Evolutionary conservation across 2,888 invertebrate genomes (phyloP).

Genomic region (Hirtodrosophila cameraria): DNA sequence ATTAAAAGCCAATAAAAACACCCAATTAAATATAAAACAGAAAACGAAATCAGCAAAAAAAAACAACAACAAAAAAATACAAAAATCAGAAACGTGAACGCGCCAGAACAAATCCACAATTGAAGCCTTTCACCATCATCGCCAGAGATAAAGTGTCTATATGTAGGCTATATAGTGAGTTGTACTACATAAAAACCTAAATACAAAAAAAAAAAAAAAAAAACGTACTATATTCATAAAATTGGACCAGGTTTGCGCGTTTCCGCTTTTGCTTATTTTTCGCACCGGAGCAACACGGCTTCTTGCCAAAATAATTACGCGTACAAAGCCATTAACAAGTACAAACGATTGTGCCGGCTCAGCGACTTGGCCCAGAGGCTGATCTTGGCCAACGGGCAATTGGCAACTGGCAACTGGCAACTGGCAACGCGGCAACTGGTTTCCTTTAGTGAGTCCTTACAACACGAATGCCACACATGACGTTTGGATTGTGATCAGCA

Average conservation of each 20-base stretch:
- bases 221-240: slow-evolving; percentile 20
- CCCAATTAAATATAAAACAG: slow-evolving; percentile 75
- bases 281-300: slow-evolving; percentile 55
- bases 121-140: slow-evolving; percentile 79
- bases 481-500: slow-evolving; percentile 55
- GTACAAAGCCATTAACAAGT: slow-evolving; percentile 78
- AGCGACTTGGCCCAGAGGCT: slow-evolving; percentile 13
- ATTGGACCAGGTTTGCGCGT: slow-evolving; percentile 50
- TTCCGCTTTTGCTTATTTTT: slow-evolving; percentile 49
- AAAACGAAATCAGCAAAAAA: slow-evolving; percentile 10
- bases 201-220: no score
- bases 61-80: background rate
- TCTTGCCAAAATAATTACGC: slow-evolving; percentile 78
- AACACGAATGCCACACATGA: slow-evolving; percentile 72
- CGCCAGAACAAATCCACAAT: slow-evolving; percentile 74
- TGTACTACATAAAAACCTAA: slow-evolving; percentile 24
- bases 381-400: slow-evolving; percentile 34
- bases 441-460: slow-evolving; percentile 39
- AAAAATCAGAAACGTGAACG: slow-evolving; percentile 34
- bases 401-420: slow-evolving; percentile 26
- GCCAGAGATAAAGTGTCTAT: slow-evolving; percentile 25
- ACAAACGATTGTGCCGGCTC: slow-evolving; percentile 75
- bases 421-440: slow-evolving; percentile 59
- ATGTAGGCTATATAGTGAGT: slow-evolving; percentile 32
- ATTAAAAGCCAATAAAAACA: slow-evolving; percentile 79